These are phyloP conservation scores for Mayetiola destructor DNA, from an alignment of 2,888 invertebrate species.

Conservation along the genomic window DNA sequence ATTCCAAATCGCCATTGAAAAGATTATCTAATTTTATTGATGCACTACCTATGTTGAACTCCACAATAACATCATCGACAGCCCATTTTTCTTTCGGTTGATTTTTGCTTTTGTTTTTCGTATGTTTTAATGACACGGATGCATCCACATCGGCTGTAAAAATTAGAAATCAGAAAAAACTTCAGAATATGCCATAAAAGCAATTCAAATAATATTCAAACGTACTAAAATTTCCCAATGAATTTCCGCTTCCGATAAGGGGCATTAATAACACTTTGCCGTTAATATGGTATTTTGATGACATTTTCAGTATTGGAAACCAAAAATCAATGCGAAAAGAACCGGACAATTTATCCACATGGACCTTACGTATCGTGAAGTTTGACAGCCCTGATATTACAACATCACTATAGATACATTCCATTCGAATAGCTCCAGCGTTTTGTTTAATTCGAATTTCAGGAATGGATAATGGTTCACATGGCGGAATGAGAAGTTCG, in stretches of 20 bases:
- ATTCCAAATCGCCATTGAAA: conserved; percentile 53
- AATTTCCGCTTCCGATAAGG: conserved; percentile 50
- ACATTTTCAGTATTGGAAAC: conserved; percentile 49
- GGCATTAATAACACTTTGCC: conserved; percentile 63
- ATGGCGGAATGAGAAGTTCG: conserved; percentile 50
- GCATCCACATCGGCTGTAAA: conserved; percentile 50
- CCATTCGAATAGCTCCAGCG: conserved; percentile 51
- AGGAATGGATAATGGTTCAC: conserved; percentile 56
- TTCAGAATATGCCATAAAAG: neutral
- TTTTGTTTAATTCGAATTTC: conserved; percentile 53
- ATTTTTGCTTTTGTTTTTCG: conserved; percentile 41
- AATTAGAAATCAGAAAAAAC: conserved; percentile 3
- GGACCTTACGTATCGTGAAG: conserved; percentile 46
- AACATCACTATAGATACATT: conserved; percentile 50
- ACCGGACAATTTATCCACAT: conserved; percentile 39
- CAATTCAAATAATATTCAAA: conserved; percentile 20
- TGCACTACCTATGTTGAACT: conserved; percentile 51
- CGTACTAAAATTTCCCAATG: conserved; percentile 55
- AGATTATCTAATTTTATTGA: conserved; percentile 52
- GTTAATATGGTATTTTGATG: conserved; percentile 47
- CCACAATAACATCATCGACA: conserved; percentile 49
- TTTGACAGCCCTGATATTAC: conserved; percentile 47
- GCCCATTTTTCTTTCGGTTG: conserved; percentile 20
- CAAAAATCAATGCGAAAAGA: conserved; percentile 44
- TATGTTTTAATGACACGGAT: conserved; percentile 44